Evolutionary conservation across 2,797 vertebrate species (phyloP), one percentile per base, ranked within the genome.

Genomic region (Microctenopoma stevenorrisi): DNA sequence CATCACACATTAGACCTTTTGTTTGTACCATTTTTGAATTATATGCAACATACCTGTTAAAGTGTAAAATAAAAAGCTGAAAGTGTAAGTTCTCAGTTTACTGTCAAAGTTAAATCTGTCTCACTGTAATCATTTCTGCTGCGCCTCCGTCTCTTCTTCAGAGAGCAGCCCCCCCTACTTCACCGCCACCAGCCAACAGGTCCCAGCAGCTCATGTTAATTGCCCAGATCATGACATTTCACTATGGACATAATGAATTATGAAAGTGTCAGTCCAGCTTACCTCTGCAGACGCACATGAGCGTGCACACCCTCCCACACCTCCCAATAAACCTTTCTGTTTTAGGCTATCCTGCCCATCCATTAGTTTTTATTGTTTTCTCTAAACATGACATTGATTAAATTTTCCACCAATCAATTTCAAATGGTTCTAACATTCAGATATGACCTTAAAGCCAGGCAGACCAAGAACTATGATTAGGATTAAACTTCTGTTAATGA

Each of bases 401-500:
- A 95, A 96, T 98, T 98, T 97, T 97, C 94, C 95, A 94, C 94
- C 95, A 96, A 98, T 99, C 98, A 98, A 99, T 99, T 96, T 96
- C 92, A 95, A 97, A 96, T 95, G 95, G 93, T 97, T 96, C 96
- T 97, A 97, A 98, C 97, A 98, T 99, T 99, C 96, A 97, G 95
- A 97, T 96, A 96, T 98, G 97, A 99, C 98, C 98, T 99, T 98
- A 98, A 97, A 96, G 95, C 96, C 92, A 92, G 96, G 94, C 95
- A 93, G 95, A 96, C 94, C 95, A 93, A 95, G 95, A 98, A 96
- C 97, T 97, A 96, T 98, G 96, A 98, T 97, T 96, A 96, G 96
- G 95, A 98, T 98, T 98, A 98, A 98, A 98, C 96, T 96, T 98
- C 95, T 94, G 93, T 95, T 99, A 98, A 99, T 96, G 96, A 97